phyloP scores from a whole-genome alignment of 2,888 invertebrate genomes.

The Drosophila kambysellisi region DNA sequence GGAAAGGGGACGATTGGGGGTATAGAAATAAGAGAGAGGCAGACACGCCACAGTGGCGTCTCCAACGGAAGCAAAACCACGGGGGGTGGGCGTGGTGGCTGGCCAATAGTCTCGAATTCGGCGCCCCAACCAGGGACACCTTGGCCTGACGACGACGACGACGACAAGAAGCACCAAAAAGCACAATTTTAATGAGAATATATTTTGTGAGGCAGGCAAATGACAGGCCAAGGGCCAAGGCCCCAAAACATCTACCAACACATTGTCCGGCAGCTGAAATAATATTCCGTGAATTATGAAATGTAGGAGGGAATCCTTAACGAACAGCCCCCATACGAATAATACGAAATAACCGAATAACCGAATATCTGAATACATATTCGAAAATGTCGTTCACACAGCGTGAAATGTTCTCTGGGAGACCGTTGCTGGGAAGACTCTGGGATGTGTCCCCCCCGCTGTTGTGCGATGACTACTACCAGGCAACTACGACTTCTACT shows the following conservation, averaged over 20 bases:
- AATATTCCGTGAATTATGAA: slow-evolving; percentile 82
- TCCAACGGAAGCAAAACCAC: slow-evolving; percentile 82
- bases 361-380: slow-evolving; percentile 25
- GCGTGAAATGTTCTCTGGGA: slow-evolving; percentile 67
- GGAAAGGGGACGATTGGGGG: neutral
- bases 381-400: slow-evolving; percentile 81
- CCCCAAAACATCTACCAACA: slow-evolving; percentile 25
- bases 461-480: slow-evolving; percentile 78
- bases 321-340: slow-evolving; percentile 48
- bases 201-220: slow-evolving; percentile 76
- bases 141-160: slow-evolving; percentile 13
- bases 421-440: slow-evolving; percentile 27
- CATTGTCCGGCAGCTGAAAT: slow-evolving; percentile 74
- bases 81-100: slow-evolving; percentile 77
- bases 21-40: neutral
- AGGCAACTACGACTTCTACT: slow-evolving; percentile 43
- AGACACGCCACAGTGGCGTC: slow-evolving; percentile 76
- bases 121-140: slow-evolving; percentile 58
- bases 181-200: slow-evolving; percentile 82
- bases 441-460: slow-evolving; percentile 66
- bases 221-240: slow-evolving; percentile 63
- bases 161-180: slow-evolving; percentile 71
- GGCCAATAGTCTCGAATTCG: slow-evolving; percentile 40
- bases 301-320: slow-evolving; percentile 69
- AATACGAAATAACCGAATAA: slow-evolving; percentile 4